Evolutionary conservation across 2,113 vertebrate genomes (phyloP).

Genomic region (Triplophysa rosa): DNA sequence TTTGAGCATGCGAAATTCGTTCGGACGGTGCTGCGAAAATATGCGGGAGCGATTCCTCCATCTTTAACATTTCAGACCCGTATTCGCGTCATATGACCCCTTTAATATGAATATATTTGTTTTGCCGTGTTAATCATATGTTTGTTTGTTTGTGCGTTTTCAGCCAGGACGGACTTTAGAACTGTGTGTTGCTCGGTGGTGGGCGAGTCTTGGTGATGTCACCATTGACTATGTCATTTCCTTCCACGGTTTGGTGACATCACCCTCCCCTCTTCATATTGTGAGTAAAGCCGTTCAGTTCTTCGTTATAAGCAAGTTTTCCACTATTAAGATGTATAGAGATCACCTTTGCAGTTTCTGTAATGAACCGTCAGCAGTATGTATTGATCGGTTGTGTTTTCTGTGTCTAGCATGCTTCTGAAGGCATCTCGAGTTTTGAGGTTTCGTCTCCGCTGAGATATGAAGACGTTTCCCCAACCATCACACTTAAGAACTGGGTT

Average conservation of each 20-base stretch:
- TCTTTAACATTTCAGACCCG: too few species aligned
- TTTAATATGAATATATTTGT: neutral
- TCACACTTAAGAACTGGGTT: constrained; percentile 97
- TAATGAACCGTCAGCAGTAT: too few species aligned
- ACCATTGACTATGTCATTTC: constrained; percentile 89
- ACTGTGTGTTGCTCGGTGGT: constrained; percentile 96
- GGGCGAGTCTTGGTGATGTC: constrained; percentile 95
- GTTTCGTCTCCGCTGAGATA: constrained; percentile 88
- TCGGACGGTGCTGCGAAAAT: too few species aligned
- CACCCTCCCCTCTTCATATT: constrained; percentile 88
- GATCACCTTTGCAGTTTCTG: too few species aligned
- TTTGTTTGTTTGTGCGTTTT: constrained; percentile 41
- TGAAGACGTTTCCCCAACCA: constrained; percentile 89
- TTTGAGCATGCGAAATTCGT: too few species aligned
- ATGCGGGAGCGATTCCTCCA: too few species aligned
- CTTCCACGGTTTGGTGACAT: constrained; percentile 88
- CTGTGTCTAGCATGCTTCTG: constrained; percentile 85
- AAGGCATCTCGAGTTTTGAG: constrained; percentile 91
- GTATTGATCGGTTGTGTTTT: neutral
- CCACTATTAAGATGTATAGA: too few species aligned
- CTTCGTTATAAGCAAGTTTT: too few species aligned
- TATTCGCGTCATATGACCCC: too few species aligned
- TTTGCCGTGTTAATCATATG: constrained; percentile 12
- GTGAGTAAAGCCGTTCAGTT: constrained; percentile 69
- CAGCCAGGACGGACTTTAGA: constrained; percentile 90